Base-by-base conservation (phyloP, 2,113 vertebrate species). In the Pterocles burchelli region DNA sequence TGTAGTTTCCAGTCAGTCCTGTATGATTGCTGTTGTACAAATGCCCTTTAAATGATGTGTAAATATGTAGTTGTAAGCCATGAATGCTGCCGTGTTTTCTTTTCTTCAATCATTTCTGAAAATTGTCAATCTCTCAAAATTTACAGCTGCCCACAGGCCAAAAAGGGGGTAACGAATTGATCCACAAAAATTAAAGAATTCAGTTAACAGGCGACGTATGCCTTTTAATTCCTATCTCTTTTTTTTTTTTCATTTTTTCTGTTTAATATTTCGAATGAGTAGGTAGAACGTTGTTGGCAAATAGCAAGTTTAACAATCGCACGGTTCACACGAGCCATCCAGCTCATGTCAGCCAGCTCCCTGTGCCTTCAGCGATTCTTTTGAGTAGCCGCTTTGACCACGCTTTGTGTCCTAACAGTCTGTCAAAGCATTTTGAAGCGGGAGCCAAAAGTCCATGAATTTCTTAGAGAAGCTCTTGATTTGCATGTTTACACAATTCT, bases 101-200 rank as follows among this genome's bases (percentile, higher is more conserved):
- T 97, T 97, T 97, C 96, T 96, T 97, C 94, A 80, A 33, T 97
- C 87, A 97, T 97, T 98, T 97, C 97, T 98, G 94, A 98, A 98
- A 97, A 97, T 97, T 97, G 85, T 90, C 89, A 96, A 96, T 97
- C 98, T 98, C 93, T 98, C 97, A 97, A 97, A 98, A 97, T 98
- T 97, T 96, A 72, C 96, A 96, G 96, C 97, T 98, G 97, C 96
- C 96, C 95, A 97, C 97, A 97, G 95, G 68, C 97, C 96, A 95
- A 94, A 98, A 96, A 93, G 89, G 97, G 97, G 96, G 91, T 97
- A 85, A 96, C 94, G 78, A 96, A 97, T 95, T 98, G 86, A 98
- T 97, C 95, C 63, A 76, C 97, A 96, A 97, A 96, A 98, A 96
- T 96, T 70, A 96, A 98, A 96, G 92, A 98, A 96, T 97, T 98